Conservation (phyloP, 1,140 invertebrate genomes). For the Drosophila repleta region DNA sequence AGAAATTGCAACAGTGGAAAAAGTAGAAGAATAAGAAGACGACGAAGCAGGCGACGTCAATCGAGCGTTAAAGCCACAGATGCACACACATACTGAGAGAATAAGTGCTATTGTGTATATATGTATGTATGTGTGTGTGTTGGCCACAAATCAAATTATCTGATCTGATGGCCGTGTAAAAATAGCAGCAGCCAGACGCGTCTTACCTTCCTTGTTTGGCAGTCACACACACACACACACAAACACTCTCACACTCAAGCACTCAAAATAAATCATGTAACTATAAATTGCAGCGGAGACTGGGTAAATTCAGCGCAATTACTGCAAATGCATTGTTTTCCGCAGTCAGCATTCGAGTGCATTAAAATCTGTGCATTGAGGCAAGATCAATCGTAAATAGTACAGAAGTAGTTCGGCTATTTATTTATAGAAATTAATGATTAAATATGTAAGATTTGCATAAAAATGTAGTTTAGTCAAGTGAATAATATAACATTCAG, state of each 20-base stretch:
- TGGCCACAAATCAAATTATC: constrained; percentile 72
- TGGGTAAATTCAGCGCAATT: too few species aligned
- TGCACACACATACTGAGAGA: constrained; percentile 2
- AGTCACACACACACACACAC: constrained; percentile 9
- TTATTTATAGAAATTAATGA: background rate
- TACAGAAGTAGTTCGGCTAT: background rate
- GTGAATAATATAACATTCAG: too few species aligned
- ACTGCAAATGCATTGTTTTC: background rate
- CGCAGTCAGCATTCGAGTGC: background rate
- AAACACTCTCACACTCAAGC: background rate
- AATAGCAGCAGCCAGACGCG: constrained; percentile 17
- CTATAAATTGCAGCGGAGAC: constrained; percentile 39
- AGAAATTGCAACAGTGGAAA: constrained; percentile 63
- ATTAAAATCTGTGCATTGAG: background rate
- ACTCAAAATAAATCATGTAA: constrained; percentile 22
- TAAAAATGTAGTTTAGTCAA: too few species aligned
- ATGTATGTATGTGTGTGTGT: constrained; percentile 13
- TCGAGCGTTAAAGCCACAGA: constrained; percentile 65
- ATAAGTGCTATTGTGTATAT: background rate
- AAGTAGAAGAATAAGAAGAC: constrained; percentile 5
- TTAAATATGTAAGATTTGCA: too few species aligned
- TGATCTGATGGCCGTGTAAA: constrained; percentile 68
- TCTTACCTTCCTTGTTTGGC: constrained; percentile 47
- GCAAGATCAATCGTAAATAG: constrained; percentile 4
- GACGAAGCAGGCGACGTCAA: constrained; percentile 35